Conservation (phyloP, 2,888 invertebrate genomes). For the Luperina testacea region DNA sequence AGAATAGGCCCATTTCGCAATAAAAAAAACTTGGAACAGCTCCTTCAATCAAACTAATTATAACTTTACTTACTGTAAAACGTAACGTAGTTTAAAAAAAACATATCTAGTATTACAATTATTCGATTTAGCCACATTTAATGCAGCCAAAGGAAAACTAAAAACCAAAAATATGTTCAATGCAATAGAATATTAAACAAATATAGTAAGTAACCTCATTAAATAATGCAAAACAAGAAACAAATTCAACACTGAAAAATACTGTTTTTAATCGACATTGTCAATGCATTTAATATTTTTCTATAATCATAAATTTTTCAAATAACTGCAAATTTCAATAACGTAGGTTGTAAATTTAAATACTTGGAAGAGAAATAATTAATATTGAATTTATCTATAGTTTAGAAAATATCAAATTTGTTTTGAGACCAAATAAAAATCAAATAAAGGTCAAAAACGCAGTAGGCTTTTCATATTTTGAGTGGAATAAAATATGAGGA, state of each 20-base stretch:
- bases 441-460: not conserved
- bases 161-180: not conserved
- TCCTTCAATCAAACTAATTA: not conserved
- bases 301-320: conserved; percentile 5
- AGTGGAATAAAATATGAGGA: not conserved
- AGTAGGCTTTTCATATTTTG: not conserved
- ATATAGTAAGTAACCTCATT: too few species aligned
- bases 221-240: not conserved
- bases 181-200: not conserved
- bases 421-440: too few species aligned
- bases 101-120: not conserved
- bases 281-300: conserved; percentile 1
- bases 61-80: not conserved
- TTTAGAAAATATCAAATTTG: not conserved
- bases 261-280: not conserved
- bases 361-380: not conserved
- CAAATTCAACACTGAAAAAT: not conserved
- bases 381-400: not conserved
- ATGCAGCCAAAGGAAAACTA: not conserved
- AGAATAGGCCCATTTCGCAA: too few species aligned
- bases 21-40: not conserved
- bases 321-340: too few species aligned
- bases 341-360: too few species aligned
- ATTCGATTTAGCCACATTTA: not conserved
- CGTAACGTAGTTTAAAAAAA: not conserved